Evolutionary conservation across 2,113 vertebrate species (phyloP), one percentile per base, ranked within the genome.

Genomic region (Epinephelus moara): DNA sequence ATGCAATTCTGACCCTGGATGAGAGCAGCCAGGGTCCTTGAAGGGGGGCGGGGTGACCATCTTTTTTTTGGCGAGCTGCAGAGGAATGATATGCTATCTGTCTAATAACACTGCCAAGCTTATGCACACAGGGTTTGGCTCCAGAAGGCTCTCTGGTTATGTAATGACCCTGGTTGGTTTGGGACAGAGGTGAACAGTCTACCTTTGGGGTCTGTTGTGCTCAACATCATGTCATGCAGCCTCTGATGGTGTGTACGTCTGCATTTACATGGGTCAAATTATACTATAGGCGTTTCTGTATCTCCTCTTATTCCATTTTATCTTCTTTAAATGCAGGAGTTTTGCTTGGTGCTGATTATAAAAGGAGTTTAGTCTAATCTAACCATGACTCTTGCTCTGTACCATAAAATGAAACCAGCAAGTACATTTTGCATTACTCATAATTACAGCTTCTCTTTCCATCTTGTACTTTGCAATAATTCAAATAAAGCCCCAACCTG

Each of bases 61-160:
- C 18, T 9, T 23, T 74, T 55, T 80, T 42, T 21, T 14, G 74
- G 23, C 25, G 55, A 15, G 75, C 79, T 92, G 88, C 76, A 84
- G 53, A 75, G 0, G 1, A 60, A 15, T 1, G 93, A 93, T 94
- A 94, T 23, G 82, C 19, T 94, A 94, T 94, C 93, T 85, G 60
- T 70, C 27, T n/a, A 0, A 12, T 63, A 82, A 81, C 82, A 91
- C 74, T 14, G 17, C 47, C 19, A 8, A 3, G 57, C 60, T 45
- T 45, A 6, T 12, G 40, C 71, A 23, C 63, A 66, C 55, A 21
- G 81, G 81, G 83, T 56, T 76, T n/a, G 77, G 84, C 81, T 78
- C 62, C 23, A 61, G 59, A 12, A 59, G 6, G 37, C 73, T 45
- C 56, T 66, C 63, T 9, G 42, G 73, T 90, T 74, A 79, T 1